Evolutionary conservation across 2,113 vertebrate species (phyloP).

Genomic region (Oenanthe oenanthe): DNA sequence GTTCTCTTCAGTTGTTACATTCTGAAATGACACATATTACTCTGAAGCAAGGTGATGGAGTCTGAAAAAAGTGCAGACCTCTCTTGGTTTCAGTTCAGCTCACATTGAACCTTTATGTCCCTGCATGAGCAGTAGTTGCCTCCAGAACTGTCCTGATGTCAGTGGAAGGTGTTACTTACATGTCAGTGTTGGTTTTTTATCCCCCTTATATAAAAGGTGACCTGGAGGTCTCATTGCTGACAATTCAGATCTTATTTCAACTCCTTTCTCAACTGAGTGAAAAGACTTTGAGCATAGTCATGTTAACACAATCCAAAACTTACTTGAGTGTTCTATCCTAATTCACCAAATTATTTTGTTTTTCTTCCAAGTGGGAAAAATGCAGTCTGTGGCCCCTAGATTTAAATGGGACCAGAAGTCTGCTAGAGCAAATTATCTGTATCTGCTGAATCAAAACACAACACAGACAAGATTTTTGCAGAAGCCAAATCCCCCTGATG

Average conservation of each 20-base stretch:
- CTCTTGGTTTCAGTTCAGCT: not conserved
- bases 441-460: not conserved
- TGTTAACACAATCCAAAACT: not conserved
- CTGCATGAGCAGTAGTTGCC: not conserved
- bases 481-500: not conserved
- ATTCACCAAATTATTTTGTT: not conserved
- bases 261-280: not conserved
- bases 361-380: not conserved
- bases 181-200: not conserved
- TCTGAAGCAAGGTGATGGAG: not conserved
- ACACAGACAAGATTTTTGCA: not conserved
- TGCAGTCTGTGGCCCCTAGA: fast-evolving
- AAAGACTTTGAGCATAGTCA: not conserved
- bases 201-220: not conserved
- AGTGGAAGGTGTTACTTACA: not conserved
- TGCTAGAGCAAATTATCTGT: not conserved
- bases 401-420: not conserved
- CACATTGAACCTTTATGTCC: not conserved
- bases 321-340: not conserved
- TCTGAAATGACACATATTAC: not conserved
- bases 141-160: not conserved
- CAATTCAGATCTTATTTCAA: not conserved
- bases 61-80: not conserved
- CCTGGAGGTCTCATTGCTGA: not conserved
- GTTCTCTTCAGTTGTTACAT: not conserved